Percentiles rank a stretch among this genome's conserved stretches.
Conservation (phyloP, 1,140 invertebrate species). For the Drosophila tsacasi region DNA sequence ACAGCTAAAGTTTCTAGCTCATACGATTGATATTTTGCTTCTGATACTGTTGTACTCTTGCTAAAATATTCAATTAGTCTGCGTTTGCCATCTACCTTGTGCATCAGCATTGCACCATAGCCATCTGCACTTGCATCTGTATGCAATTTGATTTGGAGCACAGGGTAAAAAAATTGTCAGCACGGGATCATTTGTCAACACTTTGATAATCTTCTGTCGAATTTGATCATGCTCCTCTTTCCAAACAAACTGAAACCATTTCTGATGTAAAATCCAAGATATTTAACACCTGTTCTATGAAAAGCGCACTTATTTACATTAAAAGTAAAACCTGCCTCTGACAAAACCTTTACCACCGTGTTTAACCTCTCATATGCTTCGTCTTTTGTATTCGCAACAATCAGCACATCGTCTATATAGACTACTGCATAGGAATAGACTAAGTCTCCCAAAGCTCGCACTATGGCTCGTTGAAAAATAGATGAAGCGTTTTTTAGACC, state of each 20-base stretch:
- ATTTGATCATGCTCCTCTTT: background rate
- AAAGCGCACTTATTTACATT: conserved; percentile 12
- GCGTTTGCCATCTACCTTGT: background rate
- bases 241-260: background rate
- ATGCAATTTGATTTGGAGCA: background rate
- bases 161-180: too few species aligned
- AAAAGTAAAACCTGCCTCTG: conserved; percentile 4
- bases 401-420: background rate
- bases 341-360: conserved; percentile 4
- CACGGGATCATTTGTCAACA: too few species aligned
- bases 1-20: too few species aligned
- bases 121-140: background rate
- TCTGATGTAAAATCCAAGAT: conserved; percentile 6
- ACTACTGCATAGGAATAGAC: background rate
- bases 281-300: conserved; percentile 18
- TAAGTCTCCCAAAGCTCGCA: too few species aligned
- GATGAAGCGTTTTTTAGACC: too few species aligned
- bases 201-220: too few species aligned
- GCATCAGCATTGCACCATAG: background rate
- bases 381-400: background rate
- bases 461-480: too few species aligned
- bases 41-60: too few species aligned
- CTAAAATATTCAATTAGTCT: background rate
- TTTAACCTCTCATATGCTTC: conserved; percentile 12
- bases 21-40: too few species aligned